Evolutionary conservation across 2,113 vertebrate species (phyloP).

Genomic region (Trochalopteron elliotii): DNA sequence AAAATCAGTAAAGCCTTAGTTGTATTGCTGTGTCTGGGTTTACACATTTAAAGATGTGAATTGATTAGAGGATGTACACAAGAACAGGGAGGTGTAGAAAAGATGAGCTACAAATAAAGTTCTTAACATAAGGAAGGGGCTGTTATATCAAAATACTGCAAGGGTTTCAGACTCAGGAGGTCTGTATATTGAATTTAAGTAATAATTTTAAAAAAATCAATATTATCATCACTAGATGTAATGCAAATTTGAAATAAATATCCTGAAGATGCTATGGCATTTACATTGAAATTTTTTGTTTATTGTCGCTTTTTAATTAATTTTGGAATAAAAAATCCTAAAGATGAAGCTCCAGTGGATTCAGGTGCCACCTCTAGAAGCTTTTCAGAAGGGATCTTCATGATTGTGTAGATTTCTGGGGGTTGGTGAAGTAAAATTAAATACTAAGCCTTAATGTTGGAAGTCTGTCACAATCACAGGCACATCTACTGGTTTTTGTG

Average conservation of each 20-base stretch:
- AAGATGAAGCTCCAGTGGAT: background rate
- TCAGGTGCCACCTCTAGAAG: background rate
- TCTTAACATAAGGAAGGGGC: background rate
- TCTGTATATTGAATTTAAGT: background rate
- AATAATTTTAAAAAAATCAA: background rate
- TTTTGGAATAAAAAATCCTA: background rate
- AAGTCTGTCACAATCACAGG: background rate
- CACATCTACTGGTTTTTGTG: rapidly evolving
- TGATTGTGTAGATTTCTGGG: background rate
- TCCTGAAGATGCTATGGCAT: background rate
- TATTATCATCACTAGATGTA: background rate
- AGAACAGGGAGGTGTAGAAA: background rate
- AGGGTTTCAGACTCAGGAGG: background rate
- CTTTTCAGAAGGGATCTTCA: background rate
- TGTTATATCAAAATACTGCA: background rate
- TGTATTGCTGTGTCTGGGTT: background rate
- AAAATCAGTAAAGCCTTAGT: background rate
- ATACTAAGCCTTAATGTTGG: background rate
- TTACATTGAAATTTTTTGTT: background rate
- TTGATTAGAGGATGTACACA: background rate
- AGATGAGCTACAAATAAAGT: background rate
- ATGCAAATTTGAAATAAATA: background rate
- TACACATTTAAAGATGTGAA: background rate
- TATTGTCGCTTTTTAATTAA: background rate
- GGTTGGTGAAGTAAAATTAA: background rate